Evolutionary conservation across 2,888 invertebrate species (phyloP).

Genomic region (Athalia rosae): DNA sequence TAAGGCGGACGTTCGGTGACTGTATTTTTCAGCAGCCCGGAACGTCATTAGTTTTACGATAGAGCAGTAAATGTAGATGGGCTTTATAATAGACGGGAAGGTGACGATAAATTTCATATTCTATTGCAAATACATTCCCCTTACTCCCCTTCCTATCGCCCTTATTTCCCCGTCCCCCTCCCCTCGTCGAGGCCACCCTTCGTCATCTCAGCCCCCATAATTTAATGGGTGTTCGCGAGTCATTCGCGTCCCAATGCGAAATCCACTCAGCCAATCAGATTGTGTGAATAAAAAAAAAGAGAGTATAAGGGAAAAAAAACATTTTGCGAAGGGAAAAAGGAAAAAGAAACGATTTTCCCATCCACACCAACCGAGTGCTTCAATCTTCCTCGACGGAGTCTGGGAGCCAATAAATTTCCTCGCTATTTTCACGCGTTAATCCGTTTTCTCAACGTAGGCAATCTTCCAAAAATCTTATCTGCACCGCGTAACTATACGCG

Average conservation of each 20-base stretch:
- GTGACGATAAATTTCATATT: slow-evolving; percentile 67
- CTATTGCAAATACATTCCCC: slow-evolving; percentile 58
- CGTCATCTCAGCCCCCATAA: slow-evolving; percentile 51
- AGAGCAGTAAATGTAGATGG: slow-evolving; percentile 62
- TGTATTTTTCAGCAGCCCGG: slow-evolving; percentile 49
- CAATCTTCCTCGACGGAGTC: slow-evolving; percentile 41
- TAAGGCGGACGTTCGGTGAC: slow-evolving; percentile 50
- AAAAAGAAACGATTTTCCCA: slow-evolving; percentile 39
- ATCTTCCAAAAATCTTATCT: slow-evolving; percentile 44
- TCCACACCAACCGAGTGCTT: slow-evolving; percentile 35
- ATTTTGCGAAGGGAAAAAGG: neutral
- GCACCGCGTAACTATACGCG: slow-evolving; percentile 32
- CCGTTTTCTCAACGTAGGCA: slow-evolving; percentile 42
- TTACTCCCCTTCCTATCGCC: slow-evolving; percentile 7
- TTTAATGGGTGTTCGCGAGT: slow-evolving; percentile 62
- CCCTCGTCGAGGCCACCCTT: slow-evolving; percentile 42
- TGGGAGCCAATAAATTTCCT: slow-evolving; percentile 43
- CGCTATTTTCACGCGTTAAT: slow-evolving; percentile 43
- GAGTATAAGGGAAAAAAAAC: neutral
- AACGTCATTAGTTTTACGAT: slow-evolving; percentile 65
- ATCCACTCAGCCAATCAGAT: slow-evolving; percentile 54
- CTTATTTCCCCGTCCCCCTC: slow-evolving; percentile 41
- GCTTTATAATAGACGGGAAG: slow-evolving; percentile 59
- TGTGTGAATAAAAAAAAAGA: slow-evolving; percentile 47
- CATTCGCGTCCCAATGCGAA: slow-evolving; percentile 51